These are phyloP conservation scores for Megalops atlanticus DNA, from an alignment of 2,113 vertebrate genomes.

Conservation along the genomic window DNA sequence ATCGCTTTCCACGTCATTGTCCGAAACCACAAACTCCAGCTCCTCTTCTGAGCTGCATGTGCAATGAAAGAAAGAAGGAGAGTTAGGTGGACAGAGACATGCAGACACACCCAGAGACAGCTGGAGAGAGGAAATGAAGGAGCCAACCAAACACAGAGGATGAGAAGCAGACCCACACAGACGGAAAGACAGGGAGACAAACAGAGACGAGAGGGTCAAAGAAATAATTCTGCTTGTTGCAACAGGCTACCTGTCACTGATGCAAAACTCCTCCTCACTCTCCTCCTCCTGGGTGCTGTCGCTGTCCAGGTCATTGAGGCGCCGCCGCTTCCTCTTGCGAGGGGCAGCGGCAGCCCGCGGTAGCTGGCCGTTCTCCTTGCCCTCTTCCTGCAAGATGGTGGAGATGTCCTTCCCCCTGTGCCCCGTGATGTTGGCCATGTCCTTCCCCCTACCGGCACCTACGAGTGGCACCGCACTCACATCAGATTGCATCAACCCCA, in stretches of 20 bases:
- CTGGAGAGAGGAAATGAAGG: neutral
- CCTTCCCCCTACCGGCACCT: slow-evolving; percentile 94
- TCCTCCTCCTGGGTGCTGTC: slow-evolving; percentile 94
- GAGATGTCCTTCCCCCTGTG: slow-evolving; percentile 95
- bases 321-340: slow-evolving; percentile 87
- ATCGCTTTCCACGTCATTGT: slow-evolving; percentile 85
- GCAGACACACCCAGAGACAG: neutral
- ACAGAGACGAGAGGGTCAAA: neutral
- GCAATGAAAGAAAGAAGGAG: neutral
- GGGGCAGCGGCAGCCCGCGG: slow-evolving; percentile 65
- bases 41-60: slow-evolving; percentile 82
- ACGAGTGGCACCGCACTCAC: neutral
- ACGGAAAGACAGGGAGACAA: neutral
- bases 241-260: slow-evolving; percentile 83
- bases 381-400: slow-evolving; percentile 87
- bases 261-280: slow-evolving; percentile 93
- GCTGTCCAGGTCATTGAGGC: slow-evolving; percentile 93
- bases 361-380: slow-evolving; percentile 85
- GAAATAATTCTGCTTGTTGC: neutral
- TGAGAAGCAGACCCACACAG: neutral
- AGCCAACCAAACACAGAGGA: neutral
- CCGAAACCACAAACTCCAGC: slow-evolving; percentile 82
- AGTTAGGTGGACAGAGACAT: neutral
- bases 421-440: slow-evolving; percentile 97
- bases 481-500: neutral